These are phyloP conservation scores for Temnothorax rugatulus DNA, from an alignment of 2,888 invertebrate species.

Conservation along the genomic window DNA sequence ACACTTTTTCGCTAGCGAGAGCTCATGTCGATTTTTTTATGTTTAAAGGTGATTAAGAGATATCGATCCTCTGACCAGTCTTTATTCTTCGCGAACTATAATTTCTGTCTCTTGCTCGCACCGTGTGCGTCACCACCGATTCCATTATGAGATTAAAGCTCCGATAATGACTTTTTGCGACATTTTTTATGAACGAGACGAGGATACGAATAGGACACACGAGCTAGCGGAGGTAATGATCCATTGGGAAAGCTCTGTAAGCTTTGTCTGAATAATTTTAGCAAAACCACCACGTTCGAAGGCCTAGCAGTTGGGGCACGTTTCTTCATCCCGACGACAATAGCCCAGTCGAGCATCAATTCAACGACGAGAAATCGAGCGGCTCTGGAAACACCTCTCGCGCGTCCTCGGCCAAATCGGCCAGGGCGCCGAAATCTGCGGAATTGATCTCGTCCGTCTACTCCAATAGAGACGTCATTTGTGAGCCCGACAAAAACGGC, in stretches of 20 bases:
- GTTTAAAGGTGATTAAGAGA: conserved; percentile 7
- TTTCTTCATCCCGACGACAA: conserved; percentile 61
- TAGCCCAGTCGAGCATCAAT: conserved; percentile 75
- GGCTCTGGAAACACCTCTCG: conserved; percentile 73
- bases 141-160: neutral
- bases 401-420: conserved; percentile 71
- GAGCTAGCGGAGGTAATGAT: neutral
- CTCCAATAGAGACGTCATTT: conserved; percentile 64
- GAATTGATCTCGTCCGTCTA: neutral
- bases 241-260: neutral
- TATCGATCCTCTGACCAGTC: conserved; percentile 13
- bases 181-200: neutral
- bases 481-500: conserved; percentile 78
- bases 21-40: conserved; percentile 2
- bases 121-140: neutral
- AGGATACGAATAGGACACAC: neutral
- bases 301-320: conserved; percentile 65
- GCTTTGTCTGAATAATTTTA: conserved; percentile 59
- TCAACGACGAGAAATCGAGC: conserved; percentile 75
- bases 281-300: conserved; percentile 71
- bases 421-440: conserved; percentile 19
- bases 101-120: neutral
- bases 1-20: neutral
- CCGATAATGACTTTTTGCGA: neutral
- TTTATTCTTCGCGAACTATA: conserved; percentile 9